Evolutionary conservation across 2,113 vertebrate genomes (phyloP).

Genomic region (Opisthocomus hoazin): DNA sequence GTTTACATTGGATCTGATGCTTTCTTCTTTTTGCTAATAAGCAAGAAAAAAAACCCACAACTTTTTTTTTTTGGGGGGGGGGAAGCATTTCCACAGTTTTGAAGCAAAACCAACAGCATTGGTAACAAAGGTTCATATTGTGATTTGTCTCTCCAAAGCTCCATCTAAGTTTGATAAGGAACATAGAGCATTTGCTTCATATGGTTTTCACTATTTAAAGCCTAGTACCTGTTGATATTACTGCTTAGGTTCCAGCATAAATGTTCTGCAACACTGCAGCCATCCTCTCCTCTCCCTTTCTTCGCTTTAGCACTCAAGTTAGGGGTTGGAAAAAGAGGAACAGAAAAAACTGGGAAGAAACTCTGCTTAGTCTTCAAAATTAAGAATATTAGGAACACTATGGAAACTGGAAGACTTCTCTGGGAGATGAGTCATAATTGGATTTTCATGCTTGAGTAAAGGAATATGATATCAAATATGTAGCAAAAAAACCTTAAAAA

Average conservation of each 20-base stretch:
- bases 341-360: conserved; percentile 22
- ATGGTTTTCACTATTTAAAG: not conserved
- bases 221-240: not conserved
- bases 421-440: conserved; percentile 13
- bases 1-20: not conserved
- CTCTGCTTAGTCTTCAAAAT: conserved; percentile 22
- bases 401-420: conserved; percentile 18
- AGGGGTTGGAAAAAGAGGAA: not conserved
- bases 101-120: not conserved
- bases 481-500: not conserved
- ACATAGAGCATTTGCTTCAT: not conserved
- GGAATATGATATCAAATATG: conserved; percentile 3
- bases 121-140: not conserved
- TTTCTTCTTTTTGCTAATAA: not conserved
- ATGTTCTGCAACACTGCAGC: not conserved
- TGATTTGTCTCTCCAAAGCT: not conserved
- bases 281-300: not conserved
- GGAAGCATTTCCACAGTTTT: not conserved
- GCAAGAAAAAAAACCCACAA: too few species aligned
- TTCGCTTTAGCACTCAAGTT: not conserved
- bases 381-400: conserved; percentile 17
- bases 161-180: not conserved
- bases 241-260: not conserved
- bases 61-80: not conserved
- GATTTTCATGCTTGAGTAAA: conserved; percentile 34